Evolutionary conservation across 2,113 vertebrate species (phyloP).

Genomic region (Ursus arctos): DNA sequence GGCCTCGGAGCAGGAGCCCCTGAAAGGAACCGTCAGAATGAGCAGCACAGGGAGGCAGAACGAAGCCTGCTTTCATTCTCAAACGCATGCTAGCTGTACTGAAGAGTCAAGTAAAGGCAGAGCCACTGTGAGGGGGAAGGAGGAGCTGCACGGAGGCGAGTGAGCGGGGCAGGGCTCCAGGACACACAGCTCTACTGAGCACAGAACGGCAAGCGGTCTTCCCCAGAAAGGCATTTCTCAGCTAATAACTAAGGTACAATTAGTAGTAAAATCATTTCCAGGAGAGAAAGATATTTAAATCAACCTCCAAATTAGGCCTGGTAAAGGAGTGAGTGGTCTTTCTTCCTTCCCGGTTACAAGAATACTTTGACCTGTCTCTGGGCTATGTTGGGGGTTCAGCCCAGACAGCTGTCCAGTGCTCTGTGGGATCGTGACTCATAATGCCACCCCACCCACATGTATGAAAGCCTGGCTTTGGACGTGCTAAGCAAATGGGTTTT

Average conservation of each 20-base stretch:
- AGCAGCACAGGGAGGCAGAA: not conserved
- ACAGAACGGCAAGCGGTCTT: not conserved
- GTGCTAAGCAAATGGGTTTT: not conserved
- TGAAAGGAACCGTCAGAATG: not conserved
- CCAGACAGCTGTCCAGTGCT: not conserved
- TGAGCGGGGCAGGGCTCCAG: too few species aligned
- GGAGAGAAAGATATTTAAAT: not conserved
- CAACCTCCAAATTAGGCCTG: not conserved
- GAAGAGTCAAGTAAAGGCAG: not conserved
- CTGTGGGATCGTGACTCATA: accelerated
- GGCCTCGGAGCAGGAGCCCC: not conserved
- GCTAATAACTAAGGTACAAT: not conserved
- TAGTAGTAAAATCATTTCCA: not conserved
- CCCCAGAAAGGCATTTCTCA: not conserved
- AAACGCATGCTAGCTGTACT: accelerated
- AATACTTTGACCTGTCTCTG: not conserved
- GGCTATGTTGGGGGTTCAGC: accelerated
- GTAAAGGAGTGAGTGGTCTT: not conserved
- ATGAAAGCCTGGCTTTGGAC: not conserved
- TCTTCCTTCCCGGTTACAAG: not conserved
- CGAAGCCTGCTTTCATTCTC: not conserved
- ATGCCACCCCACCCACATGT: accelerated
- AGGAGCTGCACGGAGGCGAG: not conserved
- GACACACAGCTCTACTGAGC: not conserved
- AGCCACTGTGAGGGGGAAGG: accelerated